Percentiles rank a stretch among this genome's conserved stretches.
These are phyloP conservation scores for Villa cingulata DNA, from an alignment of 2,888 invertebrate species.

Conservation along the genomic window DNA sequence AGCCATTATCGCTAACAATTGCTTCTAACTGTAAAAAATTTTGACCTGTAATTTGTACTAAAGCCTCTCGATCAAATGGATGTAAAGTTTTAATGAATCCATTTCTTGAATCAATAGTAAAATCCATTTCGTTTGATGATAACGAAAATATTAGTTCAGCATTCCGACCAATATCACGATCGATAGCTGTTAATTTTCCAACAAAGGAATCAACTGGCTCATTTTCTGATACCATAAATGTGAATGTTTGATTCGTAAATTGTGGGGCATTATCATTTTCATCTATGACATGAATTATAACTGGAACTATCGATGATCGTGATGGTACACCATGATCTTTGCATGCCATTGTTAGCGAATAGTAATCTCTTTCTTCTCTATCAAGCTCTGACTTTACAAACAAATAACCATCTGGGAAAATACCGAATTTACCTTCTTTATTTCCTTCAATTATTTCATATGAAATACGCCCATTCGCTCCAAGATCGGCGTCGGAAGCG, in stretches of 20 bases:
- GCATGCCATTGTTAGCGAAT: constrained; percentile 73
- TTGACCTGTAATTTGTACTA: constrained; percentile 62
- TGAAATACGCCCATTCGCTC: constrained; percentile 61
- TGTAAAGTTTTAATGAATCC: constrained; percentile 79
- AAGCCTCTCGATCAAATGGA: constrained; percentile 77
- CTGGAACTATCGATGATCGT: constrained; percentile 72
- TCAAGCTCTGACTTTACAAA: constrained; percentile 79
- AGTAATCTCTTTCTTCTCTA: constrained; percentile 82
- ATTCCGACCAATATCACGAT: constrained; percentile 80
- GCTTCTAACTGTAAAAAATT: constrained; percentile 75
- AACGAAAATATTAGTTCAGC: constrained; percentile 79
- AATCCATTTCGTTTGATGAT: constrained; percentile 61
- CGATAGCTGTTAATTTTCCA: constrained; percentile 78
- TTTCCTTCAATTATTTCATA: constrained; percentile 82
- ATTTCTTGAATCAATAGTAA: constrained; percentile 75
- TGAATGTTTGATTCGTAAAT: constrained; percentile 82
- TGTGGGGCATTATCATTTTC: constrained; percentile 93
- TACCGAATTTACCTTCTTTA: constrained; percentile 71
- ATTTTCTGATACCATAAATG: constrained; percentile 79
- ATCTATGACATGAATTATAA: constrained; percentile 86
- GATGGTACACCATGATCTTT: constrained; percentile 65
- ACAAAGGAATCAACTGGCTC: constrained; percentile 82
- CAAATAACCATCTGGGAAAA: constrained; percentile 88
- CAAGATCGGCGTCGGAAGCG: constrained; percentile 80
- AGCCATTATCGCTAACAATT: constrained; percentile 74